These are phyloP conservation scores for Anser brachyrhynchus DNA, from an alignment of 2,113 vertebrate genomes.

Conservation along the genomic window DNA sequence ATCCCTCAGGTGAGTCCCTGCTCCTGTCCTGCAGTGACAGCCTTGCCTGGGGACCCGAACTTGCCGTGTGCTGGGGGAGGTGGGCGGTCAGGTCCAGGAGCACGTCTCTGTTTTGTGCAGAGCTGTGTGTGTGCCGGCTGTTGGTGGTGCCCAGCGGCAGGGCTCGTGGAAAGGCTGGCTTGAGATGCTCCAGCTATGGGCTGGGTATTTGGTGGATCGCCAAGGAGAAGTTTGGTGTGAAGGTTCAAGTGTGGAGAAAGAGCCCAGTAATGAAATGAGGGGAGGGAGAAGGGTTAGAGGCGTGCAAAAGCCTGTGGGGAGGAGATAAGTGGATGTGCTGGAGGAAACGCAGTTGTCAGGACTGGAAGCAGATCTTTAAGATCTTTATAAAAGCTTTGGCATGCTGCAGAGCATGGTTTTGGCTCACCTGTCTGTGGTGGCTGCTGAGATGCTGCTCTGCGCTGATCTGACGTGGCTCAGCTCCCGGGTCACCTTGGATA, in stretches of 20 bases:
- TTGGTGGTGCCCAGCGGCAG: rapidly evolving
- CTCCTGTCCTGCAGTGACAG: rapidly evolving
- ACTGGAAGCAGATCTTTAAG: rapidly evolving
- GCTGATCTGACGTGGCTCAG: neutral
- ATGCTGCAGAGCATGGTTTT: rapidly evolving
- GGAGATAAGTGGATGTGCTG: neutral
- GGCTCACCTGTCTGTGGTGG: neutral
- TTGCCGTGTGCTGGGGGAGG: neutral
- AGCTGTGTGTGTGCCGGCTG: rapidly evolving
- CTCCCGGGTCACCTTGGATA: neutral
- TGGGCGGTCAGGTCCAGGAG: rapidly evolving
- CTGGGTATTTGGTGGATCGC: neutral
- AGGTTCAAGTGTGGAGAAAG: neutral
- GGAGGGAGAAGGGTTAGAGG: neutral
- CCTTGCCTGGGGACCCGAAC: rapidly evolving
- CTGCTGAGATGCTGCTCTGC: neutral
- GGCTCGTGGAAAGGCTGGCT: neutral
- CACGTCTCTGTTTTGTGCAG: neutral
- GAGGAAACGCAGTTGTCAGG: neutral
- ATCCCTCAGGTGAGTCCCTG: slow-evolving; percentile 84
- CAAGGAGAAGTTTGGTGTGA: neutral
- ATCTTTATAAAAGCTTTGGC: neutral
- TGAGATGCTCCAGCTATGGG: neutral
- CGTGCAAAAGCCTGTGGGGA: neutral
- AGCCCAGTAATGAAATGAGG: neutral